A percentile compares a stretch with the other conserved stretches of the same genome.
Evolutionary conservation across 2,797 vertebrate species (phyloP).

Genomic region (Xiphophorus birchmanni): DNA sequence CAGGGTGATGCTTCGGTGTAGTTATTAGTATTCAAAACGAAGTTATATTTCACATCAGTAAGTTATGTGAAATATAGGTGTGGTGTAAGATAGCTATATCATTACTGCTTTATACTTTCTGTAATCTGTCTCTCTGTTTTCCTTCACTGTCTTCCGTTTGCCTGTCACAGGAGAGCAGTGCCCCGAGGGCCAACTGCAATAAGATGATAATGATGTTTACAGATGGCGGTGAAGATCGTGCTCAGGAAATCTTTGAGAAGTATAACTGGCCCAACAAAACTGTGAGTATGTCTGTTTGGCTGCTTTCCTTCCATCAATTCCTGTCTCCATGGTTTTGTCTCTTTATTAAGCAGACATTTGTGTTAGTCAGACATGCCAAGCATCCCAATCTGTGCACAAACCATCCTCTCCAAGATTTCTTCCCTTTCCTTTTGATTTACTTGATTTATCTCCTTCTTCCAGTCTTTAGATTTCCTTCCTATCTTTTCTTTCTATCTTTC

Average conservation of each 20-base stretch:
- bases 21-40: background rate
- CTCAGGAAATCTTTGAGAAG: constrained; percentile 96
- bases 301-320: constrained; percentile 30
- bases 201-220: constrained; percentile 99
- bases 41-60: background rate
- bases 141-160: constrained; percentile 17
- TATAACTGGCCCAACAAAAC: constrained; percentile 99
- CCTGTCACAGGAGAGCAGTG: constrained; percentile 83
- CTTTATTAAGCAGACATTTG: constrained; percentile 37
- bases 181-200: constrained; percentile 96
- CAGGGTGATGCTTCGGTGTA: background rate
- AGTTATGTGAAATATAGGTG: no score
- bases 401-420: constrained; percentile 39
- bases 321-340: constrained; percentile 26
- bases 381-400: constrained; percentile 49
- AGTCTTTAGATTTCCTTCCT: constrained; percentile 6
- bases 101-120: background rate
- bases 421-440: constrained; percentile 19
- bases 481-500: constrained; percentile 21
- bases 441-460: constrained; percentile 33
- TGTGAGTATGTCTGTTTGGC: constrained; percentile 78
- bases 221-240: constrained; percentile 94
- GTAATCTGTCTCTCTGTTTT: constrained; percentile 38
- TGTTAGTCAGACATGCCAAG: constrained; percentile 45
- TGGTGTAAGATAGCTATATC: background rate